Evolutionary conservation across 2,113 vertebrate genomes (phyloP).

Genomic region (Ceratotherium simum): DNA sequence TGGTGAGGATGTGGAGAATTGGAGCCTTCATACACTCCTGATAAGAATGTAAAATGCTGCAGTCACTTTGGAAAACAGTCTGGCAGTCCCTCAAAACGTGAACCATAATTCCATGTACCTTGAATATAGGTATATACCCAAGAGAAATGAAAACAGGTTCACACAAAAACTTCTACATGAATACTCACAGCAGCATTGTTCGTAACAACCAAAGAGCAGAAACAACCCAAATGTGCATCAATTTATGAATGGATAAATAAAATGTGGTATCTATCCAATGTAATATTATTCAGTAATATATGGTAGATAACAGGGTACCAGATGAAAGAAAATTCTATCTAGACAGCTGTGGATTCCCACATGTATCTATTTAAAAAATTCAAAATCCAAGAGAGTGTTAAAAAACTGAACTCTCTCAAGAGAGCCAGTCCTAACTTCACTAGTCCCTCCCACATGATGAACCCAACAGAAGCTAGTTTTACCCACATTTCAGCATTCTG

Average conservation of each 20-base stretch:
- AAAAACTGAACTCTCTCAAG: background rate
- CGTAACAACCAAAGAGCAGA: background rate
- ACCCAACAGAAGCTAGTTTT: background rate
- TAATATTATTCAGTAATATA: background rate
- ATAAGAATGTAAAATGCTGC: background rate
- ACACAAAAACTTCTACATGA: background rate
- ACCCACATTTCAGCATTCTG: background rate
- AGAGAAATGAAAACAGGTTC: slow-evolving; percentile 30
- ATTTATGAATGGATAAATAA: background rate
- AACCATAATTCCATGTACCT: background rate
- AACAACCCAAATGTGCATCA: background rate
- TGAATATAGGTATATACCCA: background rate
- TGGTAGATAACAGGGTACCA: background rate
- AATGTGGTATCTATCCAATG: background rate
- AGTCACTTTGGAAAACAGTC: background rate
- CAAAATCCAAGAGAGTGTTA: slow-evolving; percentile 1
- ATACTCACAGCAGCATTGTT: background rate
- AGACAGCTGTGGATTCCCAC: background rate
- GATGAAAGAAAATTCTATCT: background rate
- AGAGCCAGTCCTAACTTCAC: background rate
- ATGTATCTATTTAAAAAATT: background rate
- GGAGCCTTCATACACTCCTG: background rate
- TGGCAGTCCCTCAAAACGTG: background rate
- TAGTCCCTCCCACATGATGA: background rate
- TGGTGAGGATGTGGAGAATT: background rate